Conservation (phyloP, 2,113 vertebrate species). For the Rhynchopsitta pachyrhyncha region DNA sequence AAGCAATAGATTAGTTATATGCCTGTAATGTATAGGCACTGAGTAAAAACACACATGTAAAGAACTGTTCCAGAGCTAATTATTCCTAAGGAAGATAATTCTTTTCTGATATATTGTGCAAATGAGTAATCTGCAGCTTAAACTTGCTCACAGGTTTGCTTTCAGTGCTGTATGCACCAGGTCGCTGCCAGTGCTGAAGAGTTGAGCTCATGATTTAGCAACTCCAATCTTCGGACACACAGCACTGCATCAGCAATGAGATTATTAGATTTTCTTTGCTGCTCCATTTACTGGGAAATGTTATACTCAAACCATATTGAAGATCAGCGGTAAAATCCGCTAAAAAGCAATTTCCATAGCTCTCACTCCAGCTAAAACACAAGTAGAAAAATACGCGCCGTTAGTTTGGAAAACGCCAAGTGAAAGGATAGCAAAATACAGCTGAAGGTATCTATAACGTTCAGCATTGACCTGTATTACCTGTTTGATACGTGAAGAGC, state of each 20-base stretch:
- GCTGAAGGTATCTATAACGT: neutral
- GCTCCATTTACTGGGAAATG: neutral
- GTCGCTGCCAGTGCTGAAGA: neutral
- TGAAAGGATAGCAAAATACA: neutral
- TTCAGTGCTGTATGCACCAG: neutral
- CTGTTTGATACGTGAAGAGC: neutral
- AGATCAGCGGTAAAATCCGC: neutral
- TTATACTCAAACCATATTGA: neutral
- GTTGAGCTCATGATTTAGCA: neutral
- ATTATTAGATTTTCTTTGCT: neutral
- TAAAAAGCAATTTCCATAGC: neutral
- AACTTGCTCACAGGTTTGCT: neutral
- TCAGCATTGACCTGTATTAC: neutral
- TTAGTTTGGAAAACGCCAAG: neutral
- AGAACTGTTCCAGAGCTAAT: neutral
- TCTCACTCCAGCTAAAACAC: neutral
- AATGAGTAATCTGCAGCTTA: neutral
- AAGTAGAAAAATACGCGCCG: rapidly evolving
- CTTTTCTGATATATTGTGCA: neutral
- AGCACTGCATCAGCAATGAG: rapidly evolving
- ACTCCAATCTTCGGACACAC: neutral
- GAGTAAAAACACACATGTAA: neutral
- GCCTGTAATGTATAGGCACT: rapidly evolving
- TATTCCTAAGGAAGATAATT: neutral
- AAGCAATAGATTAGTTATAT: neutral